phyloP scores from a whole-genome alignment of 2,888 invertebrate genomes.

The Philereme transversata region DNA sequence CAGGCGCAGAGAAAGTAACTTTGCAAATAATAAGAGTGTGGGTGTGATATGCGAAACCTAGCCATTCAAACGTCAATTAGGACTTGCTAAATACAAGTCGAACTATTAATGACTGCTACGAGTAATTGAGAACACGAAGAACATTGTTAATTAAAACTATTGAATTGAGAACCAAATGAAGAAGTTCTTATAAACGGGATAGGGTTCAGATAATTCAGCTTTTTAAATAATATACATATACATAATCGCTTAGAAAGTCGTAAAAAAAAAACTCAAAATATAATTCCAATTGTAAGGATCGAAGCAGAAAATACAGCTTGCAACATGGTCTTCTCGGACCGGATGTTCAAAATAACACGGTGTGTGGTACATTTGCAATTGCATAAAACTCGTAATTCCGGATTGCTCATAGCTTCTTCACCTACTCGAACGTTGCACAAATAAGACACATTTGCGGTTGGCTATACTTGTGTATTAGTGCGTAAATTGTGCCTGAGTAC shows the following conservation, averaged over 20 bases:
- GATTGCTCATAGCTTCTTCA: conserved; percentile 29
- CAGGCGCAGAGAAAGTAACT: conserved; percentile 60
- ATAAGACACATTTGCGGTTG: conserved; percentile 68
- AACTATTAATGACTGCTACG: conserved; percentile 34
- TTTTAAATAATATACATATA: no score
- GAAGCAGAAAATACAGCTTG: neutral
- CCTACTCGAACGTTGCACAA: conserved; percentile 45
- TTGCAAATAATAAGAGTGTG: conserved; percentile 61
- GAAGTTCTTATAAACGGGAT: no score
- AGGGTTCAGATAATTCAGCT: no score
- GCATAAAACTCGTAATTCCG: conserved; percentile 36
- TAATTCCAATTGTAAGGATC: no score
- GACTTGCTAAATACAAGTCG: conserved; percentile 44
- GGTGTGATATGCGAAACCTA: conserved; percentile 60
- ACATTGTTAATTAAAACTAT: conserved; percentile 12
- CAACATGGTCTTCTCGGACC: conserved; percentile 8
- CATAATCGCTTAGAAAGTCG: neutral
- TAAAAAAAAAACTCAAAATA: neutral
- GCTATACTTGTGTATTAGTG: conserved; percentile 66
- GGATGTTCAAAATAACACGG: conserved; percentile 32
- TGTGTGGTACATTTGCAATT: conserved; percentile 19
- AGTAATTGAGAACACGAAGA: conserved; percentile 10
- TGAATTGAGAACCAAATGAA: conserved; percentile 5
- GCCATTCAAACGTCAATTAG: conserved; percentile 56
- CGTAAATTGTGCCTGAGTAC: conserved; percentile 68